These are phyloP conservation scores for Tanypteryx hageni DNA, from an alignment of 2,888 invertebrate genomes.

Conservation along the genomic window DNA sequence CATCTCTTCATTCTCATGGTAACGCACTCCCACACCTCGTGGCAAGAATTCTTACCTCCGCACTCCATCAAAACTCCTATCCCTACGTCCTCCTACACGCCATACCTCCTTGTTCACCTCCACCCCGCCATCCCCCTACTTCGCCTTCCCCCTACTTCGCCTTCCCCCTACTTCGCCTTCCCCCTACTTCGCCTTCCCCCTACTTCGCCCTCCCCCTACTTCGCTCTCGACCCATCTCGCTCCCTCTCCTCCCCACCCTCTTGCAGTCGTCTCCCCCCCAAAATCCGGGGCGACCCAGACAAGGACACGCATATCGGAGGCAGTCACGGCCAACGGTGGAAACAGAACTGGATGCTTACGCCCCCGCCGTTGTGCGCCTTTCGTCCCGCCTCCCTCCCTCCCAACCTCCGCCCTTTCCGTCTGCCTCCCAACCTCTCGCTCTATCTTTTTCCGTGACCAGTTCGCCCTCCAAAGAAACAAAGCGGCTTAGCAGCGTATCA, in stretches of 20 bases:
- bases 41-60: too few relatives aligned
- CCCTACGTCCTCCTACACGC: too few relatives aligned
- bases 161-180: too few relatives aligned
- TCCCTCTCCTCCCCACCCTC: too few relatives aligned
- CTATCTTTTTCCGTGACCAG: constrained; percentile 1
- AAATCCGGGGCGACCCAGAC: constrained; percentile 17
- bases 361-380: not conserved
- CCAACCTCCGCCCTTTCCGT: not conserved
- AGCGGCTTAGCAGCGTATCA: constrained; percentile 8
- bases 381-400: not conserved
- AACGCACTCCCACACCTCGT: not conserved
- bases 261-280: not conserved
- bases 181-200: too few relatives aligned
- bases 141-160: too few relatives aligned
- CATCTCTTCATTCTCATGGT: constrained; percentile 24
- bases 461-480: constrained; percentile 26
- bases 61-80: not conserved
- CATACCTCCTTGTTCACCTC: too few relatives aligned
- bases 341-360: constrained; percentile 14
- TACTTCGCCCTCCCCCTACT: too few relatives aligned
- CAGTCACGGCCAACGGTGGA: constrained; percentile 24
- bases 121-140: too few relatives aligned
- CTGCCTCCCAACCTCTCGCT: not conserved
- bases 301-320: constrained; percentile 32
- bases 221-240: too few relatives aligned